A percentile compares a stretch with the other conserved stretches of the same genome.
These are phyloP conservation scores for Coregonus ussuriensis DNA, from an alignment of 2,797 vertebrate species.

Conservation along the genomic window DNA sequence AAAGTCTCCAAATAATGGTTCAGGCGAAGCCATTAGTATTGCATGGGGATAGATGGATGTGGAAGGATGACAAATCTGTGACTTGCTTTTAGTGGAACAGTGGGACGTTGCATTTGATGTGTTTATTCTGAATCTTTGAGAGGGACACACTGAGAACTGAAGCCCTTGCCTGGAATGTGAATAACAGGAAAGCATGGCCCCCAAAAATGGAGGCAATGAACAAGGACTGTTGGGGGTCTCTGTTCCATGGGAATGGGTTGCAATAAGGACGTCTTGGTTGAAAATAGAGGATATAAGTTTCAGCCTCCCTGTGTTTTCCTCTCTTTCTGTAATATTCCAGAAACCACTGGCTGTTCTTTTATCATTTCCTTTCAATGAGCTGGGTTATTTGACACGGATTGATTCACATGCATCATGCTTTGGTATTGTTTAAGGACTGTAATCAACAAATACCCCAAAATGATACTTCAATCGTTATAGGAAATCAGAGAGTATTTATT, in stretches of 20 bases:
- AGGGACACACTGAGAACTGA: slow-evolving; percentile 1
- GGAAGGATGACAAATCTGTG: not conserved
- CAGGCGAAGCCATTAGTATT: slow-evolving; percentile 8
- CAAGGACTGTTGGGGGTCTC: slow-evolving; percentile 4
- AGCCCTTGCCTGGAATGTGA: not conserved
- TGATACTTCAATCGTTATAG: not conserved
- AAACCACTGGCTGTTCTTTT: not conserved
- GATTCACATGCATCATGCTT: no score
- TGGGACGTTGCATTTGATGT: not conserved
- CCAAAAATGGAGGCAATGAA: slow-evolving; percentile 11
- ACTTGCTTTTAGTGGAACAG: slow-evolving; percentile 1
- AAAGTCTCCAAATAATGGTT: not conserved
- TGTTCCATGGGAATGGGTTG: slow-evolving; percentile 3
- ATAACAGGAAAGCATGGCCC: not conserved
- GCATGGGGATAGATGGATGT: not conserved
- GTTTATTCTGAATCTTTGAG: not conserved
- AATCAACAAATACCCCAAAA: not conserved
- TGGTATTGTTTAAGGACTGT: not conserved
- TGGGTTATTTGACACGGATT: not conserved
- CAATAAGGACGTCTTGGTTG: not conserved
- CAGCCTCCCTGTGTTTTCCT: not conserved
- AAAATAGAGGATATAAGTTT: not conserved
- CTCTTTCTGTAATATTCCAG: not conserved
- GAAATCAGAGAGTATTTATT: not conserved
- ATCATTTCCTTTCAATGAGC: not conserved